A percentile compares a stretch with the other conserved stretches of the same genome.
phyloP scores from a whole-genome alignment of 2,113 vertebrate genomes.

The Coptodon rendalli region DNA sequence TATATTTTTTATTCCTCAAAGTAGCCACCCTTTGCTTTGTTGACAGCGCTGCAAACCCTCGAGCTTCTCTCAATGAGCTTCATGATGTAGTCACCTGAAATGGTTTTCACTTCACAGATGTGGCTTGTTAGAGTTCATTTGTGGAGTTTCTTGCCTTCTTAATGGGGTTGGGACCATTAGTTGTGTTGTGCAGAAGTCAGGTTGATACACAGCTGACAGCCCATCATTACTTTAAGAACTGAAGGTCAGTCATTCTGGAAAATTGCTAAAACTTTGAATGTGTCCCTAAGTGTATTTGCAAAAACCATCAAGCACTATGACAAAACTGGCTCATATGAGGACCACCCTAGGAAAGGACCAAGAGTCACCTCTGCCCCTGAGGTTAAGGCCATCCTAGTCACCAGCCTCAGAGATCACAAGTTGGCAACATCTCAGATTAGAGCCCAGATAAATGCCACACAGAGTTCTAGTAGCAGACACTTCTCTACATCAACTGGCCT shows the following conservation, averaged over 20 bases:
- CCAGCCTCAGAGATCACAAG: background rate
- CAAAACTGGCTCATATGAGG: background rate
- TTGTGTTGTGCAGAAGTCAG: background rate
- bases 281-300: background rate
- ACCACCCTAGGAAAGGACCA: background rate
- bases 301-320: background rate
- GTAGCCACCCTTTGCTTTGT: background rate
- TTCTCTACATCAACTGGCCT: background rate
- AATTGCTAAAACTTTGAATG: background rate
- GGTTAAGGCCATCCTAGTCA: background rate
- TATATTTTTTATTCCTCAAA: background rate
- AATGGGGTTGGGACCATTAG: fast-evolving
- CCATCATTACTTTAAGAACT: background rate
- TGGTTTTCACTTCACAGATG: background rate
- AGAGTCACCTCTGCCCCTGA: background rate
- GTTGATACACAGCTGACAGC: background rate
- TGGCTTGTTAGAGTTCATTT: background rate
- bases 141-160: background rate
- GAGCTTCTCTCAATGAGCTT: background rate
- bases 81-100: background rate
- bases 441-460: background rate
- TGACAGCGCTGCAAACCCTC: background rate
- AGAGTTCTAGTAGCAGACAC: background rate
- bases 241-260: background rate
- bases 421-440: background rate